Conservation (phyloP, 1,140 invertebrate genomes). For the Micrasema longulum region DNA sequence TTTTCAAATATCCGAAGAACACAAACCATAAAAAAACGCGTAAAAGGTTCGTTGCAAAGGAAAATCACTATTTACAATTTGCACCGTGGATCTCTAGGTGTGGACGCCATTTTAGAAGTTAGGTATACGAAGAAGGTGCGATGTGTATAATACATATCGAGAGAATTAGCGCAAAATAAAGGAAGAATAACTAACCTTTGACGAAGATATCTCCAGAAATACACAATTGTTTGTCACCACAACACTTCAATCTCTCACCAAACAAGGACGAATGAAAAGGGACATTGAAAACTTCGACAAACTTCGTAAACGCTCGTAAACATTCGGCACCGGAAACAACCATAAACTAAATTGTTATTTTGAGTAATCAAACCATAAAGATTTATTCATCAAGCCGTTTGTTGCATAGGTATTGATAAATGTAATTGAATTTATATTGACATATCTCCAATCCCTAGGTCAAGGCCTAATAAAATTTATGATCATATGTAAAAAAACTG, state of each 20-base stretch:
- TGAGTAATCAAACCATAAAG: too few relatives aligned
- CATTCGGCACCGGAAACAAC: constrained; percentile 18
- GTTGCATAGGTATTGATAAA: too few relatives aligned
- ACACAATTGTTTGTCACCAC: constrained; percentile 44
- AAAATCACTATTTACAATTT: constrained; percentile 47
- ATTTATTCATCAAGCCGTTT: too few relatives aligned
- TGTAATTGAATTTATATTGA: too few relatives aligned
- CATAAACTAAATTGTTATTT: neutral
- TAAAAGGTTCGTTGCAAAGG: neutral
- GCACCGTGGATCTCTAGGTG: constrained; percentile 37
- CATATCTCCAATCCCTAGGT: too few relatives aligned
- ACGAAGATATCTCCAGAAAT: constrained; percentile 39
- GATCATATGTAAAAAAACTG: too few relatives aligned
- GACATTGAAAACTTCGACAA: constrained; percentile 48
- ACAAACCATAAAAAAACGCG: too few relatives aligned
- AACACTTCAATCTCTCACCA: constrained; percentile 48
- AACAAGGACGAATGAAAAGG: constrained; percentile 49
- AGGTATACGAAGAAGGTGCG: constrained; percentile 6
- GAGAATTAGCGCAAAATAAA: neutral
- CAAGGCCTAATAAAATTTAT: too few relatives aligned
- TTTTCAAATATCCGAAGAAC: too few relatives aligned
- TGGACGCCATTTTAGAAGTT: constrained; percentile 45
- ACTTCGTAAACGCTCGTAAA: constrained; percentile 35
- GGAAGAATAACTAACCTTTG: constrained; percentile 36
- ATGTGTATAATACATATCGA: neutral